A percentile compares a stretch with the other conserved stretches of the same genome.
Evolutionary conservation across 2,113 vertebrate species (phyloP).

Genomic region (Ia io): DNA sequence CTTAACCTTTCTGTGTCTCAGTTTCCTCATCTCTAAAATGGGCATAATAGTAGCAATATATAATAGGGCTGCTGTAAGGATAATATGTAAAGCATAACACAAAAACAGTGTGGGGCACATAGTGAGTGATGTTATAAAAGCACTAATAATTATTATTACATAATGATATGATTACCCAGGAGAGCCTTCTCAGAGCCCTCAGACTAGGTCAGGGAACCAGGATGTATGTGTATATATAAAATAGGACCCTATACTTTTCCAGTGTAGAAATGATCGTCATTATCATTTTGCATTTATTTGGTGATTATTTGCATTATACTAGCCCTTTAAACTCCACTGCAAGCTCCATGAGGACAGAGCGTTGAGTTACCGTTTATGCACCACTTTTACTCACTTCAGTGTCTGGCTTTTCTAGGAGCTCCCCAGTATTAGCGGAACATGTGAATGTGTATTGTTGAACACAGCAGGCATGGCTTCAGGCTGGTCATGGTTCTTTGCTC

Average conservation of each 20-base stretch:
- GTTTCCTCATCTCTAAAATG: background rate
- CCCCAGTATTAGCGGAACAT: rapidly evolving
- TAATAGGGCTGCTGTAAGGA: background rate
- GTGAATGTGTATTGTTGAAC: rapidly evolving
- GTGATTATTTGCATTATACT: background rate
- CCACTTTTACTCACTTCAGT: background rate
- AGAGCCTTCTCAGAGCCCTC: background rate
- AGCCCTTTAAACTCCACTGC: background rate
- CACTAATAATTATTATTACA: background rate
- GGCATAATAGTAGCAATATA: background rate
- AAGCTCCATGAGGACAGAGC: background rate
- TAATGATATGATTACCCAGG: background rate
- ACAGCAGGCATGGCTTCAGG: rapidly evolving
- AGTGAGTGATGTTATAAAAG: background rate
- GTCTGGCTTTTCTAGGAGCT: background rate
- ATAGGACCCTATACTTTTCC: background rate
- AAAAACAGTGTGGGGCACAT: background rate
- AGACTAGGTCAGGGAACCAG: background rate
- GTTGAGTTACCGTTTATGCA: rapidly evolving
- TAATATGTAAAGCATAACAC: background rate
- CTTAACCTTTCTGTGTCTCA: background rate
- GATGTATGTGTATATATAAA: background rate
- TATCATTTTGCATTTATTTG: background rate
- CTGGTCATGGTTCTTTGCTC: background rate
- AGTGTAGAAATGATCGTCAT: background rate